Percentiles rank a stretch among this genome's conserved stretches.
Conservation (phyloP, 2,888 invertebrate species). For the Agrotis segetum region DNA sequence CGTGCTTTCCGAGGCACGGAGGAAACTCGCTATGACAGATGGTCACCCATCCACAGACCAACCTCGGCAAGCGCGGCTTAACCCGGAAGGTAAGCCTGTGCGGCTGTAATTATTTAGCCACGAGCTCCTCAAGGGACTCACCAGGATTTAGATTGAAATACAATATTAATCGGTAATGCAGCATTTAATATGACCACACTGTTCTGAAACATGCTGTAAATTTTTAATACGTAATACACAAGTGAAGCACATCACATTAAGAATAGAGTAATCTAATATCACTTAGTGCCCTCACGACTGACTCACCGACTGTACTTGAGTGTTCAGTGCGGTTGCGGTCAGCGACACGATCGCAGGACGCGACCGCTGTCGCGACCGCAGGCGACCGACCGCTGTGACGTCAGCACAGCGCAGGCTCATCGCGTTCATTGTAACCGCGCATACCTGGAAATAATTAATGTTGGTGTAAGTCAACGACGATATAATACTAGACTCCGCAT, state of each 20-base stretch:
- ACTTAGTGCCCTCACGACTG: constrained; percentile 64
- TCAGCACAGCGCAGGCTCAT: constrained; percentile 71
- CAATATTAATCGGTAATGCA: too few relatives aligned
- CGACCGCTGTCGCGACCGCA: constrained; percentile 53
- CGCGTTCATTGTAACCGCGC: constrained; percentile 85
- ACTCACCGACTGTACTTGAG: constrained; percentile 70
- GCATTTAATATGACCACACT: too few relatives aligned
- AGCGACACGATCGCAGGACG: constrained; percentile 53
- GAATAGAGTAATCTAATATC: constrained; percentile 61
- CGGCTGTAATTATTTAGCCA: too few relatives aligned
- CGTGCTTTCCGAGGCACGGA: too few relatives aligned
- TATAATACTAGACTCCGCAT: too few relatives aligned
- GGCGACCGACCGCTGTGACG: constrained; percentile 65
- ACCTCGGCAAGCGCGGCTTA: too few relatives aligned
- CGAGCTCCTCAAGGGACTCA: too few relatives aligned
- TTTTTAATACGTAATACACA: constrained; percentile 5
- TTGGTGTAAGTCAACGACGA: constrained; percentile 36
- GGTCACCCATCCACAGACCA: too few relatives aligned
- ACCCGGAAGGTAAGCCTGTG: too few relatives aligned
- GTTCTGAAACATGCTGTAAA: background rate
- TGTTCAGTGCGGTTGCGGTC: constrained; percentile 53
- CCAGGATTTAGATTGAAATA: too few relatives aligned
- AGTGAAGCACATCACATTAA: constrained; percentile 28
- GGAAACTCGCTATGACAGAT: too few relatives aligned
- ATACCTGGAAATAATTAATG: constrained; percentile 78